Conservation (phyloP, 2,797 vertebrate species). For the Ceyx erithaca region DNA sequence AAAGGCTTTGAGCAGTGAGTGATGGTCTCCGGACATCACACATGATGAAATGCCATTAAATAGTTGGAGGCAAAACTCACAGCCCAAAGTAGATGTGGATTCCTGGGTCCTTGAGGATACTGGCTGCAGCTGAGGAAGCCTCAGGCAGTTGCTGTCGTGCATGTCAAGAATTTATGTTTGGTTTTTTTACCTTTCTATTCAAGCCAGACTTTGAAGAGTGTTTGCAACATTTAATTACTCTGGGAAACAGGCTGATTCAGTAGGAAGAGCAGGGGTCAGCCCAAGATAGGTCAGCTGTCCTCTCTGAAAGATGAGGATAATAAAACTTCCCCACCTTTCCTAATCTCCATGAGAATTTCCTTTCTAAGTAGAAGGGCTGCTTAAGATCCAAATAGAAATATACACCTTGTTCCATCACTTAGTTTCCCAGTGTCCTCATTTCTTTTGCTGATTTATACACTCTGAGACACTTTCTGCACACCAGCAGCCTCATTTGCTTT, state of each 20-base stretch:
- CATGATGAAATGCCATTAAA: not conserved
- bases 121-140: slow-evolving; percentile 18
- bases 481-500: not conserved
- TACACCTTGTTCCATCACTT: not conserved
- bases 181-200: not conserved
- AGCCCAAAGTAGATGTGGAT: not conserved
- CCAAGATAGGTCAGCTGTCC: not conserved
- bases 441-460: not conserved
- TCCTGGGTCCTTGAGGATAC: not conserved
- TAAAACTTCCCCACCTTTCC: not conserved
- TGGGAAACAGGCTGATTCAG: not conserved
- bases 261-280: not conserved
- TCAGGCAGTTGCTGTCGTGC: slow-evolving; percentile 36
- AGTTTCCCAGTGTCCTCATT: not conserved
- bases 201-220: not conserved
- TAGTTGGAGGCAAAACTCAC: slow-evolving; percentile 49
- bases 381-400: not conserved
- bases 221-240: not conserved
- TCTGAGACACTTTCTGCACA: not conserved
- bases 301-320: not conserved
- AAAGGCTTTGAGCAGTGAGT: not conserved
- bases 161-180: not conserved
- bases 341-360: not conserved
- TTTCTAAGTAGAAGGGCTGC: not conserved
- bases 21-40: not conserved